phyloP scores from a whole-genome alignment of 2,113 vertebrate species.

The Anguilla japonica region DNA sequence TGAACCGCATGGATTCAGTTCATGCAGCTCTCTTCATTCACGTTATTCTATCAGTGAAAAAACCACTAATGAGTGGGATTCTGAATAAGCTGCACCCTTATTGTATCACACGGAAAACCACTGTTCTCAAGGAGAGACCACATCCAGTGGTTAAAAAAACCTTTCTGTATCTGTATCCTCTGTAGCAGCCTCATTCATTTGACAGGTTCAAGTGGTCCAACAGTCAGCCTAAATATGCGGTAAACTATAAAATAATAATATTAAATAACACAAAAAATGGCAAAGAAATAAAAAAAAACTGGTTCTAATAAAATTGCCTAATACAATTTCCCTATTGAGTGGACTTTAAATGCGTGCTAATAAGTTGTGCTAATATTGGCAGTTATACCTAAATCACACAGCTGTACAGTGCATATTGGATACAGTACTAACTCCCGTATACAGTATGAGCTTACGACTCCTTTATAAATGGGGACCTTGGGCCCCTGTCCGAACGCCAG shows the following conservation, averaged over 20 bases:
- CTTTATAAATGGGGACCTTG: not conserved
- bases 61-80: too few relatives aligned
- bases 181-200: not conserved
- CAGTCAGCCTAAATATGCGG: not conserved
- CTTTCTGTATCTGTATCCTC: not conserved
- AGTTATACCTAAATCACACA: not conserved
- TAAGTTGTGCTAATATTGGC: not conserved
- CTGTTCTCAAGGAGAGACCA: not conserved
- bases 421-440: not conserved
- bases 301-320: too few relatives aligned
- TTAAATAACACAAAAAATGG: not conserved
- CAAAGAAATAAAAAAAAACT: not conserved
- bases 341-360: too few relatives aligned
- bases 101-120: too few relatives aligned
- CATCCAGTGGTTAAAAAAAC: not conserved
- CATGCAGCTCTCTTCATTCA: too few relatives aligned
- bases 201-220: not conserved
- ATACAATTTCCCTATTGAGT: too few relatives aligned
- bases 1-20: too few relatives aligned
- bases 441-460: not conserved
- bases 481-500: not conserved
- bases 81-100: too few relatives aligned
- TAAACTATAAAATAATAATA: not conserved
- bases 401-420: not conserved
- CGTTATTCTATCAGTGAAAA: too few relatives aligned